These are phyloP conservation scores for Holcopasites calliopsidis DNA, from an alignment of 1,140 invertebrate genomes.

Conservation along the genomic window DNA sequence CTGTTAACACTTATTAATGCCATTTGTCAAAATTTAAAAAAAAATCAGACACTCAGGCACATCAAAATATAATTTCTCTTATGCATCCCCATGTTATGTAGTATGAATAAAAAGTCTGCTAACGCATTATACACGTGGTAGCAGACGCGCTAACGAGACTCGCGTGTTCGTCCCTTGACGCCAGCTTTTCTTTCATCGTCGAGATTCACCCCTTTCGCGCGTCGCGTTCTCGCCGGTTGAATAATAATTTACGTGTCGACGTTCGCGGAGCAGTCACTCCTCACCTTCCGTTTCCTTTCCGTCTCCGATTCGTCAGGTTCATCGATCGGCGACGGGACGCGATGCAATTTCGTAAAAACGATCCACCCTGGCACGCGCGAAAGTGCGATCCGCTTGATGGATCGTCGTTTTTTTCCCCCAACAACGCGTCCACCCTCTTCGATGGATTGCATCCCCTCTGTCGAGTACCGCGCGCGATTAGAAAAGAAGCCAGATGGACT, in stretches of 20 bases:
- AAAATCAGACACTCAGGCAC: too few relatives aligned
- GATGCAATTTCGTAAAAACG: slow-evolving; percentile 21
- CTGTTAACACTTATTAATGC: too few relatives aligned
- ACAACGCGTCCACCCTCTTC: not conserved
- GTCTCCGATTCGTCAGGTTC: too few relatives aligned
- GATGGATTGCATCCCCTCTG: not conserved
- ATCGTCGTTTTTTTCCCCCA: slow-evolving; percentile 13
- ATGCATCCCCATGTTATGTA: too few relatives aligned
- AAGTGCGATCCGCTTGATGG: slow-evolving; percentile 19
- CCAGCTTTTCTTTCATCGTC: not conserved
- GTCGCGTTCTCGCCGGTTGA: slow-evolving; percentile 9
- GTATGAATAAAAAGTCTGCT: too few relatives aligned
- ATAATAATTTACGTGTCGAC: slow-evolving; percentile 21
- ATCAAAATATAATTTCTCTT: too few relatives aligned
- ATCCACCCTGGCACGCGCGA: not conserved
- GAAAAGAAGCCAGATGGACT: not conserved
- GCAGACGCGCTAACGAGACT: not conserved
- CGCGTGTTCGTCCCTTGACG: not conserved
- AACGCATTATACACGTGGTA: too few relatives aligned
- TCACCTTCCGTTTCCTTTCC: not conserved
- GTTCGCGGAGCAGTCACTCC: not conserved
- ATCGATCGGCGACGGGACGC: slow-evolving; percentile 10
- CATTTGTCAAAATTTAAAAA: too few relatives aligned
- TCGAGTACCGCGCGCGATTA: not conserved
- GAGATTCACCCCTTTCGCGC: not conserved